phyloP scores from a whole-genome alignment of 2,888 invertebrate genomes.

The Rhogogaster chlorosoma region DNA sequence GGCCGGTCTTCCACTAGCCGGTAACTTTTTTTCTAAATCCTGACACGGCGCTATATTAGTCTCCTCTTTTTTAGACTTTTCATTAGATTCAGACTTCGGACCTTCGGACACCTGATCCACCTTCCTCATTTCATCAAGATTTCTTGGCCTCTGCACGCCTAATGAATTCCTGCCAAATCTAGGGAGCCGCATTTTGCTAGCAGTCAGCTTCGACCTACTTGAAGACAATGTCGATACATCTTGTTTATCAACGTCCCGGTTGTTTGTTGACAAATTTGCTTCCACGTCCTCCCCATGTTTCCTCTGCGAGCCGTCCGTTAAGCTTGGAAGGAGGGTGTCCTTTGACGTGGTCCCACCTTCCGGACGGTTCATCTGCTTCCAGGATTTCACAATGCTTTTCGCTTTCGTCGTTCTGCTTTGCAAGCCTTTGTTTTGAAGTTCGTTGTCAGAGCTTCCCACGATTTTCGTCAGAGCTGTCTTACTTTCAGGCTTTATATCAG shows the following conservation, averaged over 20 bases:
- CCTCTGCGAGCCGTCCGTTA: background rate
- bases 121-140: background rate
- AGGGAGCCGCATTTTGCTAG: background rate
- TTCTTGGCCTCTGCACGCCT: background rate
- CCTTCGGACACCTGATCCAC: background rate
- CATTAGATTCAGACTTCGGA: background rate
- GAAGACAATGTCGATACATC: background rate
- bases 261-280: background rate
- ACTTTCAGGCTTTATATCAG: background rate
- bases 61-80: background rate
- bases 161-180: constrained; percentile 1
- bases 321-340: background rate
- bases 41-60: background rate
- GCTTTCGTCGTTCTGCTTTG: background rate
- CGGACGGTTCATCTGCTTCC: background rate
- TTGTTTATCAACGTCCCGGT: background rate
- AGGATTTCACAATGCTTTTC: background rate
- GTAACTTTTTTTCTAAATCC: background rate
- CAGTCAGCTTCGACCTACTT: background rate
- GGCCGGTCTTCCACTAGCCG: background rate
- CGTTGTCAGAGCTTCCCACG: background rate
- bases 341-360: background rate
- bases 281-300: background rate
- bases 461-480: background rate
- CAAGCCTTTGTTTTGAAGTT: background rate